Base-by-base conservation (phyloP, 1,140 invertebrate species). In the Streblospio benedicti region DNA sequence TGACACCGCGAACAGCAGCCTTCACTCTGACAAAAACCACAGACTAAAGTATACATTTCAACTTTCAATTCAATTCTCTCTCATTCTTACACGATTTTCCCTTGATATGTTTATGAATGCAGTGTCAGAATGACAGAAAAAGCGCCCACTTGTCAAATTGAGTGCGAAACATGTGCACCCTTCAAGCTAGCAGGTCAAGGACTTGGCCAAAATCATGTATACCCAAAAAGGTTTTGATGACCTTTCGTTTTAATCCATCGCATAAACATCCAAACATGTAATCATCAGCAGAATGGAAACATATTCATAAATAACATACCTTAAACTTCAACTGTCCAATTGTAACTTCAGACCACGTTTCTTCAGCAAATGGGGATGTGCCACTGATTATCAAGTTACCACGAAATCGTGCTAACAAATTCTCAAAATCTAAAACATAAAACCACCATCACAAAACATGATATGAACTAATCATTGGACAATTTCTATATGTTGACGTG, bases 1-100 rank as follows among this genome's bases (percentile, higher is more conserved):
- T 93, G 90, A 75, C 93, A 97, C 57, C 93, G 83, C 9, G 84
- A 85, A 69, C 93, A 96, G 32, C 83, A 81, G 1, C 88, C 87
- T 64, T 85, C 82, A 44, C 86, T 83, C 85, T 90, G 57, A 33
- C 65, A 66, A 31, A 52, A 6, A 58, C n/a, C n/a, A n/a, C n/a
- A 55, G 38, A 59, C 28, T 54, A 54, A 60, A 38, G 60, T 56
- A 54, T 32, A 33, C 9, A 44, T 6, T 16, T 23, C 23, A 18
- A 5, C 12, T 20, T 12, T 31, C 31, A 65, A 59, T 44, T 31
- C 18, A 64, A 32, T 25, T 23, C 31, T 23, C 38, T 52, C 16
- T 44, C 20, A 58, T 3, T 57, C 54, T 18, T 45, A 27, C n/a
- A 5, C 33, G 33, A 45, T n/a, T 14, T 1, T 4, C n/a, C 12